Conservation (phyloP, 2,797 vertebrate species). For the Scleropages formosus region DNA sequence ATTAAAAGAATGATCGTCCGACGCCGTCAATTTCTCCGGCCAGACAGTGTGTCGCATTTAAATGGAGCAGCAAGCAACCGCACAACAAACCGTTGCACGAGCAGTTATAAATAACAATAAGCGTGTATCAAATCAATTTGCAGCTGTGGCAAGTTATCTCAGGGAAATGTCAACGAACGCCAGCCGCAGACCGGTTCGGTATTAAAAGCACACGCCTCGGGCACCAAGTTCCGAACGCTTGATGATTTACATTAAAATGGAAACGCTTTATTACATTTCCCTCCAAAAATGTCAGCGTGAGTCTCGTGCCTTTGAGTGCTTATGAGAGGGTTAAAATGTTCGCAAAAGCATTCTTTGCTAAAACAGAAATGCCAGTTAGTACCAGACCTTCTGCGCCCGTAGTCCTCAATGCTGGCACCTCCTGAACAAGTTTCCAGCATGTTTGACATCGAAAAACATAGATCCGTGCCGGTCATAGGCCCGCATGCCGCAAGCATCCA, state of each 20-base stretch:
- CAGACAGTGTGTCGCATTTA: neutral
- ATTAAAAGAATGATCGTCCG: constrained; percentile 14
- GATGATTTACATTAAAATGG: constrained; percentile 24
- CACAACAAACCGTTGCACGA: constrained; percentile 13
- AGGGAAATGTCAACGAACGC: constrained; percentile 49
- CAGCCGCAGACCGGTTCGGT: constrained; percentile 34
- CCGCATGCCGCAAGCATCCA: no score
- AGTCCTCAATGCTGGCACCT: constrained; percentile 32
- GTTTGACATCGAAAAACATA: neutral
- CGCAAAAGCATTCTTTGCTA: constrained; percentile 21
- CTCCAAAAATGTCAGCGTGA: constrained; percentile 20
- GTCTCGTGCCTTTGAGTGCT: constrained; percentile 24
- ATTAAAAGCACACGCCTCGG: constrained; percentile 39
- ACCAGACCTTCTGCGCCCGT: constrained; percentile 45
- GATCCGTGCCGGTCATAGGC: neutral
- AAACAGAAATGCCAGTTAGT: constrained; percentile 39
- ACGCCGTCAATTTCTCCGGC: neutral
- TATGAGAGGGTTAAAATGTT: constrained; percentile 31
- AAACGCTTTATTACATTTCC: constrained; percentile 39
- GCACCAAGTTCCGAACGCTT: constrained; percentile 12
- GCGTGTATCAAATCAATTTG: constrained; percentile 43
- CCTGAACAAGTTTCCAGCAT: constrained; percentile 42
- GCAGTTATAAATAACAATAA: constrained; percentile 40
- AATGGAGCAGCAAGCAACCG: neutral
- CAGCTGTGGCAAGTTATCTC: constrained; percentile 38